phyloP scores from a whole-genome alignment of 2,113 vertebrate species.

The Martes martes region DNA sequence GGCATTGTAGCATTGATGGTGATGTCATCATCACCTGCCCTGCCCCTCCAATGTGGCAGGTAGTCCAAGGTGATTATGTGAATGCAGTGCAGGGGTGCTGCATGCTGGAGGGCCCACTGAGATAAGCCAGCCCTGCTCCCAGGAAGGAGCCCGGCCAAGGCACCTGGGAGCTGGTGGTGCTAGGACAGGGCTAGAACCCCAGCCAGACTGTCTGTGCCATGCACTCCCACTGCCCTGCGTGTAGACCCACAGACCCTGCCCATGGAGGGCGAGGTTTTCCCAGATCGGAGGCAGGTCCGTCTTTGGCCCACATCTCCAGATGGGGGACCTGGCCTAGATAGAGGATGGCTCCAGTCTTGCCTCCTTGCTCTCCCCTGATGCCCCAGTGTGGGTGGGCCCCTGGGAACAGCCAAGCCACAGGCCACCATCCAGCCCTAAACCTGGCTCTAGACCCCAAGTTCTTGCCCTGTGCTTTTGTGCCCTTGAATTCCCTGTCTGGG shows the following conservation, averaged over 20 bases:
- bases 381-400: background rate
- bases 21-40: background rate
- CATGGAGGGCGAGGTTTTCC: background rate
- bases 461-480: background rate
- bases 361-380: background rate
- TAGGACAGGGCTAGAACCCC: background rate
- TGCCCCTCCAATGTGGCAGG: background rate
- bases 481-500: background rate
- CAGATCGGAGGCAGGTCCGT: accelerated
- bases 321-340: background rate
- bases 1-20: accelerated
- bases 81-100: accelerated
- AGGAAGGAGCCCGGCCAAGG: background rate
- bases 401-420: background rate
- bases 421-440: too few species aligned
- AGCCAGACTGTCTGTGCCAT: background rate
- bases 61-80: background rate
- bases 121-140: background rate
- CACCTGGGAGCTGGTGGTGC: background rate
- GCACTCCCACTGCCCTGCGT: accelerated
- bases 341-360: background rate
- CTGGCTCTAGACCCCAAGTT: background rate
- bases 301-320: background rate
- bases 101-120: background rate
- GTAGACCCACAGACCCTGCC: background rate